Evolutionary conservation across 2,888 invertebrate genomes (phyloP).

Genomic region (Drosophila histrio): DNA sequence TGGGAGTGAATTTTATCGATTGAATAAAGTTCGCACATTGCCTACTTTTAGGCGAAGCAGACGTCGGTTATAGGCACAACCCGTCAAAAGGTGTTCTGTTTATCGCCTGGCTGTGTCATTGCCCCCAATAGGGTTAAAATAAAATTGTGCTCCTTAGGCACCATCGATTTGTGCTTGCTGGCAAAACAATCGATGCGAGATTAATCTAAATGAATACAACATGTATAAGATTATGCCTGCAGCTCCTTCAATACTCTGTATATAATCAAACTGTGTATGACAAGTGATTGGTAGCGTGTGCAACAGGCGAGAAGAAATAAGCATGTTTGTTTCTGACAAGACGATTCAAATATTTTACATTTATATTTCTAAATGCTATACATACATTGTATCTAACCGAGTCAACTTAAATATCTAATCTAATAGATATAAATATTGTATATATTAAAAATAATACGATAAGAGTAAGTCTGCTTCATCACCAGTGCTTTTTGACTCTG

Average conservation of each 20-base stretch:
- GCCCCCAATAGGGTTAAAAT: constrained; percentile 27
- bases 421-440: too few species aligned
- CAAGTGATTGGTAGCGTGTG: too few species aligned
- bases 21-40: constrained; percentile 52
- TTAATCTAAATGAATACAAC: neutral
- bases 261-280: neutral
- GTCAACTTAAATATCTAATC: too few species aligned
- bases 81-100: constrained; percentile 25
- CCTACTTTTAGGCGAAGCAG: constrained; percentile 38
- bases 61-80: neutral
- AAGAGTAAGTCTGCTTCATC: too few species aligned
- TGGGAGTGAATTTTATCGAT: constrained; percentile 70
- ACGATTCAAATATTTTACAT: too few species aligned
- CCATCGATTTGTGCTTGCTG: constrained; percentile 1
- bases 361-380: too few species aligned
- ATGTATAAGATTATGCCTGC: neutral
- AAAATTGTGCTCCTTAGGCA: neutral
- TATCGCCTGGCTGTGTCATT: constrained; percentile 49
- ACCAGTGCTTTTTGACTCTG: too few species aligned
- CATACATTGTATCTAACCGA: too few species aligned
- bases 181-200: neutral
- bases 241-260: neutral
- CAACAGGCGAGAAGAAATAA: too few species aligned
- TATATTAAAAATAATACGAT: too few species aligned
- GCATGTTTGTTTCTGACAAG: neutral